Evolutionary conservation across 2,888 invertebrate genomes (phyloP).

Genomic region (Julus scandinavius): DNA sequence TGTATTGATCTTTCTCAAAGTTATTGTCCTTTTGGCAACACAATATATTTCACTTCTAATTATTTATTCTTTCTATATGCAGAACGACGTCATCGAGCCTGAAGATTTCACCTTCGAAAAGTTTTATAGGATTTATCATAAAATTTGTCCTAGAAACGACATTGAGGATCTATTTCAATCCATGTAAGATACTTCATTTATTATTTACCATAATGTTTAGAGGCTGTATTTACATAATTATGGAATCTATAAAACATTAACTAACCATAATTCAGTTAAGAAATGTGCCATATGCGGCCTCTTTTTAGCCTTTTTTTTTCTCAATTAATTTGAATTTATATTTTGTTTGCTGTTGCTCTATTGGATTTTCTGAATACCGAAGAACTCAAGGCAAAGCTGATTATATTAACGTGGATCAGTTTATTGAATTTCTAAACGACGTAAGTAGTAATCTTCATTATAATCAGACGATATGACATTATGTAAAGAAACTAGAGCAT

Average conservation of each 20-base stretch:
- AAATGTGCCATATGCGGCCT: background rate
- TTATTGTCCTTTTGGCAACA: too few species aligned
- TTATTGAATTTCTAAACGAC: slow-evolving; percentile 93
- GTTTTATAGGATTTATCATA: slow-evolving; percentile 97
- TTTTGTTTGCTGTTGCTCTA: background rate
- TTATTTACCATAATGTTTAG: background rate
- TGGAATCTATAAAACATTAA: too few species aligned
- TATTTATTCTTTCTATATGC: slow-evolving; percentile 63
- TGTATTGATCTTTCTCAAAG: too few species aligned
- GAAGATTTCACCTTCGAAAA: slow-evolving; percentile 98
- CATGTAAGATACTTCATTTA: slow-evolving; percentile 76
- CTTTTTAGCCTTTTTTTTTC: background rate
- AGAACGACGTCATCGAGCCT: slow-evolving; percentile 94
- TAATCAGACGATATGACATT: background rate
- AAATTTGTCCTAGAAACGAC: slow-evolving; percentile 98
- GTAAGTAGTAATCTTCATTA: slow-evolving; percentile 61
- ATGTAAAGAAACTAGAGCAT: background rate
- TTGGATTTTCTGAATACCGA: slow-evolving; percentile 59
- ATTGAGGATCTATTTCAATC: slow-evolving; percentile 97
- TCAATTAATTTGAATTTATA: background rate
- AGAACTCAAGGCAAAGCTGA: slow-evolving; percentile 92
- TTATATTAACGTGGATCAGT: slow-evolving; percentile 84
- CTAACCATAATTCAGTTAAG: background rate
- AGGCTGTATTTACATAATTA: background rate
- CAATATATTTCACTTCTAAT: slow-evolving; percentile 47